Percentiles rank a stretch among this genome's conserved stretches.
These are phyloP conservation scores for Pseudolycoriella hygida DNA, from an alignment of 2,888 invertebrate genomes.

Conservation along the genomic window DNA sequence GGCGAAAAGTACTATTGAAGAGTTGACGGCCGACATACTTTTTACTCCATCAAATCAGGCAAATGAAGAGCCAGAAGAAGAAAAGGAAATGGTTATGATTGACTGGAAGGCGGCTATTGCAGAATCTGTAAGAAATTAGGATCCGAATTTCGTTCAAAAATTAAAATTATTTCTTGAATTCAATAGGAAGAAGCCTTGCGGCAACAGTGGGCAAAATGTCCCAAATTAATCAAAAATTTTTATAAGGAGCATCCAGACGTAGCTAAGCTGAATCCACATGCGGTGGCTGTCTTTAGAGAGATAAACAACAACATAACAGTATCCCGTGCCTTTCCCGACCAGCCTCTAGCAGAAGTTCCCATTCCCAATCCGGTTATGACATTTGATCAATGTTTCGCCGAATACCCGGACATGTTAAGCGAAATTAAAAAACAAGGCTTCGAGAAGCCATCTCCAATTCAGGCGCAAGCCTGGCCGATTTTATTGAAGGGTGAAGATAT, in stretches of 20 bases:
- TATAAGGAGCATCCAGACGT: constrained; percentile 63
- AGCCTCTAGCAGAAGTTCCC: constrained; percentile 17
- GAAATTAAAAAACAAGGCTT: constrained; percentile 73
- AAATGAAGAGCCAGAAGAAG: neutral
- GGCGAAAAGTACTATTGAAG: constrained; percentile 28
- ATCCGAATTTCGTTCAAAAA: no score
- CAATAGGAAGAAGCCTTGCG: constrained; percentile 34
- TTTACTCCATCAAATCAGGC: neutral
- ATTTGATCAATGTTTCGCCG: constrained; percentile 67
- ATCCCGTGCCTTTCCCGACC: constrained; percentile 40
- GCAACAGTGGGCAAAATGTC: constrained; percentile 43
- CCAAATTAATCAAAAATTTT: constrained; percentile 59
- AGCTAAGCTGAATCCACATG: constrained; percentile 39
- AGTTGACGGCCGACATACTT: constrained; percentile 9
- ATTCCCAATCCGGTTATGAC: constrained; percentile 32
- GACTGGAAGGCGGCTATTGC: constrained; percentile 42
- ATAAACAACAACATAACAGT: constrained; percentile 60
- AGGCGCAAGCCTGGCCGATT: constrained; percentile 89
- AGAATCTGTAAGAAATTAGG: constrained; percentile 30
- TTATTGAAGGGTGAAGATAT: constrained; percentile 77
- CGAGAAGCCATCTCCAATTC: constrained; percentile 72
- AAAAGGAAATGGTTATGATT: constrained; percentile 23
- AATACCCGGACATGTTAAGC: constrained; percentile 66
- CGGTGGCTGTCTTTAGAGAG: constrained; percentile 44
- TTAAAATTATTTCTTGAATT: no score